A percentile compares a stretch with the other conserved stretches of the same genome.
phyloP scores from a whole-genome alignment of 2,797 vertebrate genomes.

The Sebastes oblongus region DNA sequence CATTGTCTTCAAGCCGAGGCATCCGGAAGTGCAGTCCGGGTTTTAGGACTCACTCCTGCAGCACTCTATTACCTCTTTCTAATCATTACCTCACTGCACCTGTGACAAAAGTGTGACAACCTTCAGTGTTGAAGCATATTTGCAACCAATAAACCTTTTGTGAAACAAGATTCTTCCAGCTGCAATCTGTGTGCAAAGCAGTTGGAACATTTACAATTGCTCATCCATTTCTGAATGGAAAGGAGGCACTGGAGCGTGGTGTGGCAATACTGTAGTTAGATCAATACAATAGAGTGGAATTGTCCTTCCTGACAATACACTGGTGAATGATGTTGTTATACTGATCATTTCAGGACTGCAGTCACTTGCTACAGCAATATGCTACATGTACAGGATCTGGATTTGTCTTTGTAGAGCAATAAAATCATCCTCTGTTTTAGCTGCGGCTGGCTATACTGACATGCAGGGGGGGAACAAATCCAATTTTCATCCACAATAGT shows the following conservation, averaged over 20 bases:
- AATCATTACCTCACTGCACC: not conserved
- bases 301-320: not conserved
- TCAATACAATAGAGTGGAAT: constrained; percentile 15
- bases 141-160: not conserved
- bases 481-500: not conserved
- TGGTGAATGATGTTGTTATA: constrained; percentile 1
- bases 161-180: not conserved
- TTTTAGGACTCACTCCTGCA: no score
- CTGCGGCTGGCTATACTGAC: not conserved
- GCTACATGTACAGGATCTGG: not conserved
- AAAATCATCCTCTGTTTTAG: not conserved
- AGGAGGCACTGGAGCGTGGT: not conserved
- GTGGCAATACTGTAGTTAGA: constrained; percentile 5
- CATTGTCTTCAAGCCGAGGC: no score
- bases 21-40: no score
- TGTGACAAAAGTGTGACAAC: not conserved
- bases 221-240: constrained; percentile 8
- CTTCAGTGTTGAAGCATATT: not conserved
- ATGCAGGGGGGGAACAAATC: not conserved
- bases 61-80: not conserved
- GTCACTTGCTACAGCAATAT: not conserved
- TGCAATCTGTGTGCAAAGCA: constrained; percentile 1
- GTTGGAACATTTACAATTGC: not conserved
- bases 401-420: constrained; percentile 13
- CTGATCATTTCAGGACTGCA: constrained; percentile 9